Base-by-base conservation (phyloP, 2,888 invertebrate genomes). In the Eupithecia inturbata region DNA sequence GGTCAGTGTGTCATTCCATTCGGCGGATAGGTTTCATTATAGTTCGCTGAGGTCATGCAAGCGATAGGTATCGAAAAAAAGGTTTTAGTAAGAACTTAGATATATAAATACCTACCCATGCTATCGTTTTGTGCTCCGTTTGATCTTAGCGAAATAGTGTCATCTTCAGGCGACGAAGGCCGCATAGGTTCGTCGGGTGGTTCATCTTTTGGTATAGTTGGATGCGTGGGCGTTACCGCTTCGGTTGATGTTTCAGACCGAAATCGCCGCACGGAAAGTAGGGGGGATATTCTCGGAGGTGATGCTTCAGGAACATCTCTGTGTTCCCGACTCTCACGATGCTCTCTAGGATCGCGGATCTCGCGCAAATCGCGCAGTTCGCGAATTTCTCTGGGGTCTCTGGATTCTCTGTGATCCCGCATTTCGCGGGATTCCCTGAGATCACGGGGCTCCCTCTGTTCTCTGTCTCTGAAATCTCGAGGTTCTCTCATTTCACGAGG, bases 101-200 rank as follows among this genome's bases (percentile, higher is more conserved):
- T 45, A 14, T 41, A 14, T 12, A 22, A 53, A 26, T 57, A 86
- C 91, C 82, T 88, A 92, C 96, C 96, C 85, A 95, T 92, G 79
- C 76, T 86, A 83, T 96, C 96, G 86, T 94, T 95, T 86, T 91
- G 94, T 78, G 94, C 93, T 79, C 95, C 95, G 83, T 95, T 95
- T 67, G 95, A 95, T 85, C 95, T 90, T 82, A 95, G 86, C 79
- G 96, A 95, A 79, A 95, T 94, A 68, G 95, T 89, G 82, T 96
- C 95, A 79, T 95, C 96, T 88, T 96, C 95, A 16, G 95, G 95
- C 62, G 95, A 95, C 64, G 95, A 95, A 60, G 95, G 90, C 79
- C 95, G 91, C 88, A 94, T 92, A 14, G 90, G 89, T 81, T 95
- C 95, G 85, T 95, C 95, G 74, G 95, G 95, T 26, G 95, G 95